Conservation (phyloP, 2,797 vertebrate species). For the Pseudochromis fuscus region DNA sequence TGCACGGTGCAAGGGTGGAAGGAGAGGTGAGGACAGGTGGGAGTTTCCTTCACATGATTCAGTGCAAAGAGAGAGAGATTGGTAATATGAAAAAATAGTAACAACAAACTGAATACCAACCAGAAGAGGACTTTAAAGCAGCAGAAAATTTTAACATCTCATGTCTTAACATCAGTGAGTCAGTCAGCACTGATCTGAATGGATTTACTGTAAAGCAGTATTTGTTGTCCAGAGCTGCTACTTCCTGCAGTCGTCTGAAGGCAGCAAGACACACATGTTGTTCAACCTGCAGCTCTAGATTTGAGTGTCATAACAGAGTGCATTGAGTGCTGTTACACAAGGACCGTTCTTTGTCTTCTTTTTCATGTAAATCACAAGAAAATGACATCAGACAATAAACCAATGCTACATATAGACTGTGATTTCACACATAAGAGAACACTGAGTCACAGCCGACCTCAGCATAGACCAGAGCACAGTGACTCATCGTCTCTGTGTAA, state of each 20-base stretch:
- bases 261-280: neutral
- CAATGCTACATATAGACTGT: neutral
- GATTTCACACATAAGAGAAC: too few relatives aligned
- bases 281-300: neutral
- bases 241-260: neutral
- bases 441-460: too few relatives aligned
- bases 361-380: conserved; percentile 7
- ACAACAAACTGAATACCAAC: too few relatives aligned
- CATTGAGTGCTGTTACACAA: neutral
- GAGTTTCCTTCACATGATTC: neutral
- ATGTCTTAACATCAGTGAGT: conserved; percentile 9
- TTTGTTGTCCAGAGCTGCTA: conserved; percentile 4
- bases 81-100: too few relatives aligned
- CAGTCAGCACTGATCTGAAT: conserved; percentile 12
- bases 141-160: conserved; percentile 11
- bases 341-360: neutral
- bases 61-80: too few relatives aligned
- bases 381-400: neutral
- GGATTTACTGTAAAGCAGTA: conserved; percentile 22
- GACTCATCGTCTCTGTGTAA: conserved; percentile 9
- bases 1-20: neutral
- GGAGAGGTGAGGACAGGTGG: too few relatives aligned
- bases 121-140: conserved; percentile 20
- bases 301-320: neutral
- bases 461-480: neutral